phyloP scores from a whole-genome alignment of 1,140 invertebrate species.

The Drosophila auraria region DNA sequence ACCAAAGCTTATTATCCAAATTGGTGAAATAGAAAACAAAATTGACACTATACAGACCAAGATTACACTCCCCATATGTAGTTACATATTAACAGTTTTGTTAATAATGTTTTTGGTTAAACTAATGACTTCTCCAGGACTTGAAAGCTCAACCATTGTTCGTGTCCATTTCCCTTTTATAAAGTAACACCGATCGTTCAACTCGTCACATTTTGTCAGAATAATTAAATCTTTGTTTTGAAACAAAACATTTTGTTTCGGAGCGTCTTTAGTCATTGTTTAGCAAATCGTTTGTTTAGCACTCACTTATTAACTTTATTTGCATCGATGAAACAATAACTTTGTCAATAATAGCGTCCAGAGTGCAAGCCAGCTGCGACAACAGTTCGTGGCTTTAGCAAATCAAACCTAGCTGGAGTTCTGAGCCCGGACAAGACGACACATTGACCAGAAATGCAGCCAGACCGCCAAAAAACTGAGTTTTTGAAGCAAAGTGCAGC shows the following conservation, averaged over 20 bases:
- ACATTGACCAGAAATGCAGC: constrained; percentile 24
- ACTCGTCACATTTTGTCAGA: constrained; percentile 18
- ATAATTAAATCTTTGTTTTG: constrained; percentile 14
- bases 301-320: constrained; percentile 41
- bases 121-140: not conserved
- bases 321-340: constrained; percentile 7
- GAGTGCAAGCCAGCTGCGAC: constrained; percentile 23
- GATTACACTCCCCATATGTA: not conserved
- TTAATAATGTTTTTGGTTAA: not conserved
- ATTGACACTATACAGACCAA: not conserved
- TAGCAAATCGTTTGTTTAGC: constrained; percentile 29
- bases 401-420: constrained; percentile 9
- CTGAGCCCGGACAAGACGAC: constrained; percentile 7
- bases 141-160: too few relatives aligned
- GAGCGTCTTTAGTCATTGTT: constrained; percentile 13
- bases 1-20: not conserved
- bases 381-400: constrained; percentile 2
- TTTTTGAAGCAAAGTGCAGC: constrained; percentile 25
- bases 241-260: constrained; percentile 17
- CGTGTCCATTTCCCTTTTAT: not conserved
- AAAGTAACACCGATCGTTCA: not conserved
- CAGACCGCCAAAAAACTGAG: constrained; percentile 2
- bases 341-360: constrained; percentile 3
- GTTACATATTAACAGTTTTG: not conserved
- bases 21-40: not conserved